Percentiles rank a stretch among this genome's conserved stretches.
Evolutionary conservation across 2,113 vertebrate genomes (phyloP).

Genomic region (Cromileptes altivelis): DNA sequence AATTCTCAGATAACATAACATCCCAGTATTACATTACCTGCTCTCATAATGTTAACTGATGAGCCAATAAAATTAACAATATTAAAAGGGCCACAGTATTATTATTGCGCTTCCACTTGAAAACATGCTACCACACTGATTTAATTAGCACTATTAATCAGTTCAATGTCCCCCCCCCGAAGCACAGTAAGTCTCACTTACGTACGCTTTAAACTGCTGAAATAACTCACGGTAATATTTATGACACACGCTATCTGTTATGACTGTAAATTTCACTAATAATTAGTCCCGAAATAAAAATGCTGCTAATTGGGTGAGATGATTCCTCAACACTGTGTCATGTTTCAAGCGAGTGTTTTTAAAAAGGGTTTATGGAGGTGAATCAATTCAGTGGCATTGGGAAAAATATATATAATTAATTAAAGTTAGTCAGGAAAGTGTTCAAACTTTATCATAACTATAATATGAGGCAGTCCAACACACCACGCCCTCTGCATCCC

Average conservation of each 20-base stretch:
- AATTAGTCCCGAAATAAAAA: constrained; percentile 1
- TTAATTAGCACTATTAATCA: constrained; percentile 47
- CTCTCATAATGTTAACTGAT: constrained; percentile 46
- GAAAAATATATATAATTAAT: background rate
- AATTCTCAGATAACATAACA: constrained; percentile 55
- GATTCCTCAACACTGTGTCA: background rate
- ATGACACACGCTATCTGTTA: background rate
- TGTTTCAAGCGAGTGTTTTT: background rate
- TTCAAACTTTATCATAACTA: background rate
- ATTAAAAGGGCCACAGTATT: constrained; percentile 3
- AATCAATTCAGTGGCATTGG: background rate
- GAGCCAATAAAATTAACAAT: constrained; percentile 49
- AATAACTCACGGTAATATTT: constrained; percentile 25
- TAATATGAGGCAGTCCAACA: background rate
- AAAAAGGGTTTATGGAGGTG: background rate
- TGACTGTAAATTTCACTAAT: background rate
- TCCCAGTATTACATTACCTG: constrained; percentile 54
- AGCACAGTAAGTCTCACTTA: background rate
- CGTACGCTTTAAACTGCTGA: constrained; percentile 9
- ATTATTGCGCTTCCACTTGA: background rate
- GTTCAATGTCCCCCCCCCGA: background rate
- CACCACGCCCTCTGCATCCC: background rate
- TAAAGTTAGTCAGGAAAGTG: background rate
- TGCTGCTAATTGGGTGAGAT: background rate
- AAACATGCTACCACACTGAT: background rate